Percentiles rank a stretch among this genome's conserved stretches.
Conservation (phyloP, 1,140 invertebrate genomes). For the Heliconius congener region DNA sequence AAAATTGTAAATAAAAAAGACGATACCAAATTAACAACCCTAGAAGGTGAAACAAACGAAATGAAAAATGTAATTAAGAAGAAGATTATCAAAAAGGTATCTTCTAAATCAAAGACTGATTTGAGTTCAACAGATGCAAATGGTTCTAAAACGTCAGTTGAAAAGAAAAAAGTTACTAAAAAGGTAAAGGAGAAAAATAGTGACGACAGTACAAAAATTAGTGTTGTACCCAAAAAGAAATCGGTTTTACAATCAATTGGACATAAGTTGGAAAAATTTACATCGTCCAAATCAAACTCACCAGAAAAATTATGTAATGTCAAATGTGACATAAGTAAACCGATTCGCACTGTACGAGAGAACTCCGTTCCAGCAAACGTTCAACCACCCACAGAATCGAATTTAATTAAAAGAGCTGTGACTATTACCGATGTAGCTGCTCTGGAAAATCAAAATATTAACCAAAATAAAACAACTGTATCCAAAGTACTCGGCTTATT, state of each 20-base stretch:
- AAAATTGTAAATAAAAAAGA: conserved; percentile 49
- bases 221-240: conserved; percentile 79
- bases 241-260: conserved; percentile 84
- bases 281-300: conserved; percentile 72
- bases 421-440: conserved; percentile 85
- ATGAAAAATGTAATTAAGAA: conserved; percentile 77
- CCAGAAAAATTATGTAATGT: conserved; percentile 69
- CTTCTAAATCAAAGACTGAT: conserved; percentile 72
- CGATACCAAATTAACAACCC: conserved; percentile 44
- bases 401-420: conserved; percentile 85
- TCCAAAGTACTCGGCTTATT: conserved; percentile 87
- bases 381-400: conserved; percentile 81
- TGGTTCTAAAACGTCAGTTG: conserved; percentile 53
- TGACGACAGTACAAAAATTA: conserved; percentile 67
- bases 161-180: conserved; percentile 75
- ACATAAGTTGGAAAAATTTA: conserved; percentile 85
- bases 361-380: conserved; percentile 83
- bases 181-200: conserved; percentile 75
- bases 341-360: conserved; percentile 83
- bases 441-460: conserved; percentile 62
- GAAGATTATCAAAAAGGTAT: conserved; percentile 79
- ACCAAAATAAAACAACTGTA: conserved; percentile 83
- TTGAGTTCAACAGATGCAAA: conserved; percentile 48
- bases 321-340: conserved; percentile 55
- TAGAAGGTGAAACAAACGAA: conserved; percentile 59